Evolutionary conservation across 92 coral and sea anemone species (phyloP).

Genomic region (Heteractis magnifica): DNA sequence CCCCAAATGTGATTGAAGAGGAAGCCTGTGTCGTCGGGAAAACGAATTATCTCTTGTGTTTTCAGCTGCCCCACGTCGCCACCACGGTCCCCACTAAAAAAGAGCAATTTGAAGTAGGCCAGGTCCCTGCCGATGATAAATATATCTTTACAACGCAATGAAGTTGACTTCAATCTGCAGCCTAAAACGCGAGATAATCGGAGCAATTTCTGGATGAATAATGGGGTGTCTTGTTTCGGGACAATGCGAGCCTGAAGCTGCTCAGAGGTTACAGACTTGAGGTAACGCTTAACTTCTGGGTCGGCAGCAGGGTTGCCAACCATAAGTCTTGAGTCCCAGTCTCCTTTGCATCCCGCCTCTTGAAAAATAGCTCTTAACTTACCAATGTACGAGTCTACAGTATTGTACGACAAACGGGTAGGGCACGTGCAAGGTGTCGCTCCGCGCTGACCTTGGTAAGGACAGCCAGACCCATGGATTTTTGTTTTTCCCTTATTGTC

Average conservation of each 20-base stretch:
- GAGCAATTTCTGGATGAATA: too few relatives aligned
- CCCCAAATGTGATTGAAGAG: too few relatives aligned
- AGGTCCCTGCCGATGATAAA: too few relatives aligned
- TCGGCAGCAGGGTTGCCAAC: conserved; percentile 1
- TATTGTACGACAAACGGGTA: background rate
- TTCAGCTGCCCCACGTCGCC: background rate
- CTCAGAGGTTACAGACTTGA: background rate
- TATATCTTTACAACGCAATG: too few relatives aligned
- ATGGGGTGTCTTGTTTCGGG: background rate
- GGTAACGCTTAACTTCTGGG: background rate
- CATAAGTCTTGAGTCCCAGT: background rate
- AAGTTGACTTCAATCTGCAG: too few relatives aligned
- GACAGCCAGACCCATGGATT: too few relatives aligned
- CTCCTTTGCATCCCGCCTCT: too few relatives aligned
- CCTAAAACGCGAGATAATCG: too few relatives aligned
- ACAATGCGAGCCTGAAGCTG: conserved; percentile 1
- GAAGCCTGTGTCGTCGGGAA: too few relatives aligned
- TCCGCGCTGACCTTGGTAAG: too few relatives aligned
- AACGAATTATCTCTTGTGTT: background rate
- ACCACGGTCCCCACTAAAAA: conserved; percentile 8
- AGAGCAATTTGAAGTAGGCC: background rate
- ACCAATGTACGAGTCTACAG: background rate
- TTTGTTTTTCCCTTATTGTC: conserved; percentile 36
- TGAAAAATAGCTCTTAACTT: background rate
- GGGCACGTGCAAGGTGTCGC: too few relatives aligned